Conservation (phyloP, 2,113 vertebrate species). For the Circaetus gallicus region DNA sequence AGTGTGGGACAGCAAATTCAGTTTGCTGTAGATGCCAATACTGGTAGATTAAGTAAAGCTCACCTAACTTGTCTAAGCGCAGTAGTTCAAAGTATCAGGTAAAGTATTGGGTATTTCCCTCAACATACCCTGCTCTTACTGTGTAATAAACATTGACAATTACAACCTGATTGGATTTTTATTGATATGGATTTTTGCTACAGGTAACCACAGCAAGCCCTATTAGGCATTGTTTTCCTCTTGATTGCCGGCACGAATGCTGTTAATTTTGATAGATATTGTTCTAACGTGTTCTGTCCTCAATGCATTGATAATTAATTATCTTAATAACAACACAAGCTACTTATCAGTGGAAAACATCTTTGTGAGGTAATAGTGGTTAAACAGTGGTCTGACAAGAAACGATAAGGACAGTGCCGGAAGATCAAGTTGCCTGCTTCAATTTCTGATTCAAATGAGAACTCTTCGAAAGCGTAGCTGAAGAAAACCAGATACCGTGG, state of each 20-base stretch:
- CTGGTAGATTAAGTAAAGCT: background rate
- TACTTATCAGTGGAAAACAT: background rate
- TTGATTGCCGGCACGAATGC: background rate
- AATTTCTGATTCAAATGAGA: constrained; percentile 30
- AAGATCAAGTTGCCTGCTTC: constrained; percentile 28
- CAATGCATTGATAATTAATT: background rate
- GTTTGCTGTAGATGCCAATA: background rate
- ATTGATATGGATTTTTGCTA: background rate
- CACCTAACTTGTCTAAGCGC: background rate
- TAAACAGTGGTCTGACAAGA: constrained; percentile 26
- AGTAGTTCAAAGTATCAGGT: background rate
- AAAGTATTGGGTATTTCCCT: background rate
- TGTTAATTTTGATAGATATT: background rate
- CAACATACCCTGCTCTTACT: background rate
- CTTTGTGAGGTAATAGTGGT: background rate
- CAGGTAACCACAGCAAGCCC: background rate
- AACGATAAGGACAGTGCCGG: constrained; percentile 4
- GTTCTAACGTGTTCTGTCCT: background rate
- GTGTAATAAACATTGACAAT: background rate
- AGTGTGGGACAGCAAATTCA: background rate
- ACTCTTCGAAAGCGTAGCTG: background rate
- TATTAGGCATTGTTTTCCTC: background rate
- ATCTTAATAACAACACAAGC: background rate
- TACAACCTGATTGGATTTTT: background rate
- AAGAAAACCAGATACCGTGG: background rate